These are phyloP conservation scores for Pseudanteris insignis DNA, from an alignment of 2,888 invertebrate genomes.

Conservation along the genomic window DNA sequence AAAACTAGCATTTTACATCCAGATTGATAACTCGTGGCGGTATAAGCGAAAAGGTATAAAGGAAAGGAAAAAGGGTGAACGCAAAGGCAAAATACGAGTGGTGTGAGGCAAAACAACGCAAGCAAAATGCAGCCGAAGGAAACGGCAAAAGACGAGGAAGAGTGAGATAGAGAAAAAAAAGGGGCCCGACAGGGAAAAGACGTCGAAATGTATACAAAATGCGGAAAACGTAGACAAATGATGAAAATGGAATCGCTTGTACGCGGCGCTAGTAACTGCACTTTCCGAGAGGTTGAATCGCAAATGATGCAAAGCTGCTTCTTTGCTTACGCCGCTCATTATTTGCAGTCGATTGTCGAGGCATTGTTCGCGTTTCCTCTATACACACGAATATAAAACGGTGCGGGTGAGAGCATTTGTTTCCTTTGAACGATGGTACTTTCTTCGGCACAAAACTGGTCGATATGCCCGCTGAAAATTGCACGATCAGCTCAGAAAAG, in stretches of 20 bases:
- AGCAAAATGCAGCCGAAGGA: too few relatives aligned
- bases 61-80: too few relatives aligned
- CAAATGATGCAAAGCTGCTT: slow-evolving; percentile 38
- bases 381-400: slow-evolving; percentile 15
- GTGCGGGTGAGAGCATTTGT: slow-evolving; percentile 2
- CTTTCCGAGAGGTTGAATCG: slow-evolving; percentile 14
- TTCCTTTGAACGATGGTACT: slow-evolving; percentile 38
- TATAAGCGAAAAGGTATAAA: too few relatives aligned
- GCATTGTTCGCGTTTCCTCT: slow-evolving; percentile 22
- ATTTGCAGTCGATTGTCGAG: slow-evolving; percentile 33
- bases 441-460: slow-evolving; percentile 17
- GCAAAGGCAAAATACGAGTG: too few relatives aligned
- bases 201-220: slow-evolving; percentile 13
- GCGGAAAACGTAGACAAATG: slow-evolving; percentile 9
- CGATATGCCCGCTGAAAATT: slow-evolving; percentile 16
- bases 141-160: too few relatives aligned
- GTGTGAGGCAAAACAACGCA: too few relatives aligned
- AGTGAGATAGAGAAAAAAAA: too few relatives aligned
- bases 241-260: slow-evolving; percentile 10
- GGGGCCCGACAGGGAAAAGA: too few relatives aligned
- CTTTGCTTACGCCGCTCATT: slow-evolving; percentile 39
- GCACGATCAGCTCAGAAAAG: slow-evolving; percentile 14
- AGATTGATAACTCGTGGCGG: too few relatives aligned
- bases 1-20: too few relatives aligned
- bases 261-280: slow-evolving; percentile 7